Conservation (phyloP, 2,113 vertebrate species). For the Diadophis punctatus region DNA sequence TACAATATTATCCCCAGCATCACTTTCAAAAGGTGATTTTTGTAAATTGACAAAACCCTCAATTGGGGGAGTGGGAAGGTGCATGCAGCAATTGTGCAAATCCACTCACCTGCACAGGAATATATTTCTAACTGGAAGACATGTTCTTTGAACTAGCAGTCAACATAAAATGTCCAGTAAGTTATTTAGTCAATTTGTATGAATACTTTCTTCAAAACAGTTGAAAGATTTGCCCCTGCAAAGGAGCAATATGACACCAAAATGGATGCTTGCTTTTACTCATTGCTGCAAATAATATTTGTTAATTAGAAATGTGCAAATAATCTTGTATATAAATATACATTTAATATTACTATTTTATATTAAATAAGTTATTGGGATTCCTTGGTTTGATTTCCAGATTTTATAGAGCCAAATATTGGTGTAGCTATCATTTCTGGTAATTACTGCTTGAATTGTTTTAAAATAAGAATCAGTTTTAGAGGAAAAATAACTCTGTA, state of each 20-base stretch:
- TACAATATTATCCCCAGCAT: background rate
- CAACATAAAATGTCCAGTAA: background rate
- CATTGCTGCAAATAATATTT: background rate
- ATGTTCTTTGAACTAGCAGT: background rate
- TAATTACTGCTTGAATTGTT: background rate
- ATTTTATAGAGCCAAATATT: background rate
- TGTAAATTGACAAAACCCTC: background rate
- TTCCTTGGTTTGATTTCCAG: background rate
- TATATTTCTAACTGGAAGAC: background rate
- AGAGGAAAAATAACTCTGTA: background rate
- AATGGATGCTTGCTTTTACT: rapidly evolving
- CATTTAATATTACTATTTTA: background rate
- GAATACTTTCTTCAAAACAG: background rate
- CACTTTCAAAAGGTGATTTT: background rate
- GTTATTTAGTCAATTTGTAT: background rate
- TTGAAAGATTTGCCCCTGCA: background rate
- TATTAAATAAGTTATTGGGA: background rate
- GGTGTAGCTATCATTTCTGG: background rate
- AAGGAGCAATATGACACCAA: background rate
- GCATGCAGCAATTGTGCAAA: background rate
- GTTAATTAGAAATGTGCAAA: background rate
- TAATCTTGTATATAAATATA: background rate
- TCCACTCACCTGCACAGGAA: background rate
- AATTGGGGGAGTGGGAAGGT: background rate
- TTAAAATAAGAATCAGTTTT: background rate